Base-by-base conservation (phyloP, 2,797 vertebrate genomes). In the Eurystomus glaucurus region DNA sequence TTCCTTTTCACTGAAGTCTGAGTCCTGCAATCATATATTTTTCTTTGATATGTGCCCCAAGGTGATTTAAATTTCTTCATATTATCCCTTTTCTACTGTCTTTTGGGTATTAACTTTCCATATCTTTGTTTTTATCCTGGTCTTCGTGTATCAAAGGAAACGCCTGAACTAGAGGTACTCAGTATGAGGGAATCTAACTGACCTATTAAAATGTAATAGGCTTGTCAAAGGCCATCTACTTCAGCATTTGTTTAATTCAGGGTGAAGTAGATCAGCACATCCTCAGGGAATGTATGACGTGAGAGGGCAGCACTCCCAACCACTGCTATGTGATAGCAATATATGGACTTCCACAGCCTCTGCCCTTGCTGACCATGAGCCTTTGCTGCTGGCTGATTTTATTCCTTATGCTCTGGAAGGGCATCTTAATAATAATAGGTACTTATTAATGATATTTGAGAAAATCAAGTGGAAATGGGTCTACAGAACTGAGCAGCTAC, bases 161-260 rank as follows among this genome's bases (percentile, higher is more conserved):
- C 0, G 25, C 64, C 60, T 68, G 61, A 64, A 70, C 37, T 35
- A 3, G 14, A 89, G 33, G 13, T 39, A 15, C 3, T 4, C 71
- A 10, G 6, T 29, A 35, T 11, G 31, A 74, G 41, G 46, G 55
- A 74, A 54, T 89, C 81, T 68, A 31, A 80, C 74, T 6, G 23
- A 48, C 48, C 74, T 57, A 48, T 92, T 97, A 91, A 93, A 91
- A 92, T 68, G 66, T 61, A 87, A 83, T 51, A 43, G 90, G 71
- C 84, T 89, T 93, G 81, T 96, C 26, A 20, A 64, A 85, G 77
- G 64, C 83, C 60, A 65, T 92, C 58, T 60, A 3, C 62, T 90
- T 52, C 69, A 82, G 58, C 52, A 29, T 54, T 70, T 33, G 5
- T 87, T 82, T 85, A 85, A 94, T 77, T 60, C 11, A 15, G 55